These are phyloP conservation scores for Balearica regulorum DNA, from an alignment of 2,797 vertebrate species.

Conservation along the genomic window DNA sequence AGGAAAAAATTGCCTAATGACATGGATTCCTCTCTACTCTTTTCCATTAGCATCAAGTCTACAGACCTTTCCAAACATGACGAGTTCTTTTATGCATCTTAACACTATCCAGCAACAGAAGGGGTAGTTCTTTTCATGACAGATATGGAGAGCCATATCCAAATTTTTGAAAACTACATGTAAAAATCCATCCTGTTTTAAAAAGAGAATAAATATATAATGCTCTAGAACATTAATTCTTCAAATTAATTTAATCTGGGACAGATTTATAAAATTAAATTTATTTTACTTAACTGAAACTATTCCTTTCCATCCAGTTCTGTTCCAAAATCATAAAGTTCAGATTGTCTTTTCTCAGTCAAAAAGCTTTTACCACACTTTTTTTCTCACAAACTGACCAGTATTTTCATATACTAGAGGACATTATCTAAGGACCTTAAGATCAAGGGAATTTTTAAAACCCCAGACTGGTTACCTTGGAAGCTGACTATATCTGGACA, in stretches of 20 bases:
- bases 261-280: neutral
- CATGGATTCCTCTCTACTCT: neutral
- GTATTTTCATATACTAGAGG: neutral
- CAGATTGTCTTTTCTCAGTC: neutral
- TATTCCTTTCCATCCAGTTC: neutral
- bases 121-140: neutral
- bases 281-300: neutral
- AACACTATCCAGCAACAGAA: neutral
- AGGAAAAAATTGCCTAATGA: neutral
- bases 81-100: neutral
- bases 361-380: neutral
- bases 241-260: neutral
- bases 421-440: neutral
- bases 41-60: neutral
- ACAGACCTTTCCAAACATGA: neutral
- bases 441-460: neutral
- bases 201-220: neutral
- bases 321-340: neutral
- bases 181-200: neutral
- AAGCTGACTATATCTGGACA: neutral
- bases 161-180: neutral
- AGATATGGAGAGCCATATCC: neutral
- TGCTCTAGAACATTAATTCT: neutral
- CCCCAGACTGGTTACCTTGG: neutral
- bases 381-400: neutral